phyloP scores from a whole-genome alignment of 2,888 invertebrate genomes.

The Pterostichus madidus region DNA sequence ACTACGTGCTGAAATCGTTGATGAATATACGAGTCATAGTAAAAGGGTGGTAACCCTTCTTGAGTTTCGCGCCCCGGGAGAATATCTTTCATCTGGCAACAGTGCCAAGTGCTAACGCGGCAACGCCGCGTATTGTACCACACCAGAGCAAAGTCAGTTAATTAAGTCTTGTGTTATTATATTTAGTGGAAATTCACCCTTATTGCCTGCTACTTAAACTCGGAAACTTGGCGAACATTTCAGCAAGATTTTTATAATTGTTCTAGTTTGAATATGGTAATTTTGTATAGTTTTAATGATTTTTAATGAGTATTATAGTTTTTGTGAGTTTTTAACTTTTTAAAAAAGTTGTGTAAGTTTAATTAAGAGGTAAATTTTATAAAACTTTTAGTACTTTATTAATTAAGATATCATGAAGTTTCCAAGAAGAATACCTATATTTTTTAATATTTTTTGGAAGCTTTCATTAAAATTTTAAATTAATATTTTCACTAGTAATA shows the following conservation, averaged over 20 bases:
- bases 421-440: neutral
- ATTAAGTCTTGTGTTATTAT: slow-evolving; percentile 47
- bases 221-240: neutral
- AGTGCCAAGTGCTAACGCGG: slow-evolving; percentile 32
- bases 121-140: slow-evolving; percentile 27
- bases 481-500: too few relatives aligned
- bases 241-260: neutral
- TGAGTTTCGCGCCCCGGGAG: slow-evolving; percentile 43
- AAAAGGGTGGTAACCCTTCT: slow-evolving; percentile 39
- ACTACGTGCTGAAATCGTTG: slow-evolving; percentile 55
- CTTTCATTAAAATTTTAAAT: too few relatives aligned
- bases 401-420: slow-evolving; percentile 27
- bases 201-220: slow-evolving; percentile 1
- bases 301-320: slow-evolving; percentile 21
- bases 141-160: slow-evolving; percentile 32
- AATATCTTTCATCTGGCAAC: slow-evolving; percentile 50
- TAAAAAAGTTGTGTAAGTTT: slow-evolving; percentile 15
- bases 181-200: slow-evolving; percentile 39
- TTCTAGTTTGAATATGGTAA: neutral
- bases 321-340: slow-evolving; percentile 19
- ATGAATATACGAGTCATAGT: slow-evolving; percentile 59
- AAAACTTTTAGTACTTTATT: slow-evolving; percentile 28
- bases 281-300: slow-evolving; percentile 38
- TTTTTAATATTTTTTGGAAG: too few relatives aligned
- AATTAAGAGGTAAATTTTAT: slow-evolving; percentile 27